phyloP scores from a whole-genome alignment of 2,113 vertebrate species.

The Leucopsar rothschildi region DNA sequence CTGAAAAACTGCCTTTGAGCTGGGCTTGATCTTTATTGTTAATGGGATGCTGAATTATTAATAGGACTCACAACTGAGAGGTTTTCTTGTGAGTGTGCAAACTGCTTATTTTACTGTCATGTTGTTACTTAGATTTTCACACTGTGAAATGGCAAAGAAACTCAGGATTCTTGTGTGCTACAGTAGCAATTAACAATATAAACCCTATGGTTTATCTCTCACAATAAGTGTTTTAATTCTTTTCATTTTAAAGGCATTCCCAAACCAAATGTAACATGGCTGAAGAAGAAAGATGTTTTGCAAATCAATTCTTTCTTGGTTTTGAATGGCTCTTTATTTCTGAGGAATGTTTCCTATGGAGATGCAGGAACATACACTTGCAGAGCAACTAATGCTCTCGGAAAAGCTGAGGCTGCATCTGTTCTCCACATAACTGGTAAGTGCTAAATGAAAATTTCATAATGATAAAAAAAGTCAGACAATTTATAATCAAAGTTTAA shows the following conservation, averaged over 20 bases:
- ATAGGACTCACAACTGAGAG: not conserved
- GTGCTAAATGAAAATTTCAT: constrained; percentile 7
- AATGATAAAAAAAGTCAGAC: not conserved
- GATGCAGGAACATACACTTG: constrained; percentile 81
- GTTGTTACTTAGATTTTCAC: not conserved
- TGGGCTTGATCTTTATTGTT: not conserved
- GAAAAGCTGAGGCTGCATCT: constrained; percentile 72
- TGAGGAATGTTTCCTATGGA: constrained; percentile 75
- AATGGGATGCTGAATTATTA: not conserved
- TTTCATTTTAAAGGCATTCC: constrained; percentile 77
- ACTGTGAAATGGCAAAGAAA: not conserved
- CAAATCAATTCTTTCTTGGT: constrained; percentile 48
- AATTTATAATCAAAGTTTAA: not conserved
- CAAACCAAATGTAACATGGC: constrained; percentile 78
- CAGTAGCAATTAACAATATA: fast-evolving
- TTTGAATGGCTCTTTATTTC: constrained; percentile 78
- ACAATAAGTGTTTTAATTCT: not conserved
- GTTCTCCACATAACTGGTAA: constrained; percentile 75
- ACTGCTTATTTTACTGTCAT: not conserved
- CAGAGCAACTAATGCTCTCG: constrained; percentile 77
- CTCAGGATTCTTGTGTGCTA: not conserved
- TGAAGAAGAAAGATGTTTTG: constrained; percentile 65
- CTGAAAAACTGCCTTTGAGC: not conserved
- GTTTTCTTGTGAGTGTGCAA: not conserved
- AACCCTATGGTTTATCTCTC: not conserved